A percentile compares a stretch with the other conserved stretches of the same genome.
Evolutionary conservation across 2,888 invertebrate genomes (phyloP).

Genomic region (Thalpophila matura): DNA sequence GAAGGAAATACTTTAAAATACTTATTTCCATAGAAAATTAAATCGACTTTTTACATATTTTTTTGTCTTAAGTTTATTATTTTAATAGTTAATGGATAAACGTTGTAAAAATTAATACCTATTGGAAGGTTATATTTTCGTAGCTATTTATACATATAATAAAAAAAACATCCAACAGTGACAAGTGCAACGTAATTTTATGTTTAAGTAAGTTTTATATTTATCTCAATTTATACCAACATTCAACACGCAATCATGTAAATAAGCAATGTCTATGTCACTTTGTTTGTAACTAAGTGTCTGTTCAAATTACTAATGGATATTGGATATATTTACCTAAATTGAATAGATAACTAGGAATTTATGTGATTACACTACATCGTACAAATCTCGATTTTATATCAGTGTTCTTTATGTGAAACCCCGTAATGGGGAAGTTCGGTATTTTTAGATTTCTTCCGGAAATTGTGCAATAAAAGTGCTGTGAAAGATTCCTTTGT

Average conservation of each 20-base stretch:
- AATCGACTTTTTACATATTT: too few relatives aligned
- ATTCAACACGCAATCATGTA: conserved; percentile 20
- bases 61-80: too few relatives aligned
- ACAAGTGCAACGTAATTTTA: conserved; percentile 19
- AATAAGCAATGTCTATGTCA: conserved; percentile 48
- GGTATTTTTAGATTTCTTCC: conserved; percentile 33
- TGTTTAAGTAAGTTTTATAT: conserved; percentile 28
- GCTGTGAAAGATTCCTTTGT: conserved; percentile 43
- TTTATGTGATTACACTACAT: conserved; percentile 33
- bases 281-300: conserved; percentile 37
- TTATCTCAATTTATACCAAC: conserved; percentile 7
- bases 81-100: too few relatives aligned
- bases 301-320: conserved; percentile 56
- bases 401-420: conserved; percentile 38
- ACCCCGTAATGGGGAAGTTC: conserved; percentile 41
- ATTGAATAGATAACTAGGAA: conserved; percentile 34
- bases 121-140: too few relatives aligned
- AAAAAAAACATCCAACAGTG: too few relatives aligned
- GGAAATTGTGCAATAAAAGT: conserved; percentile 44
- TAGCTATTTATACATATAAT: too few relatives aligned
- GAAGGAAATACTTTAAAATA: too few relatives aligned
- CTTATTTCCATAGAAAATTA: too few relatives aligned
- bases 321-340: conserved; percentile 56
- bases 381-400: conserved; percentile 29
- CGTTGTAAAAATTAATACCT: too few relatives aligned